These are phyloP conservation scores for Calliphora vicina DNA, from an alignment of 1,140 invertebrate genomes.

Conservation along the genomic window DNA sequence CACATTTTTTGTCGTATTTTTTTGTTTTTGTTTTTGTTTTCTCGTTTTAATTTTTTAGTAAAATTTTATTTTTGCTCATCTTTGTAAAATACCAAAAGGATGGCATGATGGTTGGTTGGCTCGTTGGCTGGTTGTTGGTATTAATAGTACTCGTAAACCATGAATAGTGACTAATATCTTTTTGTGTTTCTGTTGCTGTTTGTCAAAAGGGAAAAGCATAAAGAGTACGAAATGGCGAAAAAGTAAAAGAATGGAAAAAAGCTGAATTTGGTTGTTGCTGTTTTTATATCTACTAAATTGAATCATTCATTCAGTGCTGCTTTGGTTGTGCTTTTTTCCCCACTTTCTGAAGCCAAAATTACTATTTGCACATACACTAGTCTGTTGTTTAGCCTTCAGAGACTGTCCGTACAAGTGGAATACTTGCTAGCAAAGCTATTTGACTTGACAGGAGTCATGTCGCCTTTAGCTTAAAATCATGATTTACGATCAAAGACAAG, in stretches of 20 bases:
- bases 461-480: constrained; percentile 31
- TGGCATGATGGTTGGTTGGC: background rate
- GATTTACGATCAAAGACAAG: constrained; percentile 33
- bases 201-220: background rate
- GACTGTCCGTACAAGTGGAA: background rate
- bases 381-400: constrained; percentile 11
- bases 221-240: background rate
- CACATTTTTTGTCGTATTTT: no score
- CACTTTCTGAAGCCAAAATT: constrained; percentile 20
- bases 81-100: background rate
- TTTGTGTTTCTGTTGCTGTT: constrained; percentile 19
- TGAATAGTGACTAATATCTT: constrained; percentile 31
- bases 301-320: constrained; percentile 20
- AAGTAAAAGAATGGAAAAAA: background rate
- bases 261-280: background rate
- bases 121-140: background rate
- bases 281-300: constrained; percentile 21
- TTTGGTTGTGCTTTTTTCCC: background rate
- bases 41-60: background rate
- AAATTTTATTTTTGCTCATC: constrained; percentile 11
- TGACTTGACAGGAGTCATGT: constrained; percentile 31
- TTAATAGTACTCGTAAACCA: background rate
- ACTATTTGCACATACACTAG: background rate
- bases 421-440: constrained; percentile 21
- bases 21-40: no score